These are phyloP conservation scores for Limulus polyphemus DNA, from an alignment of 2,888 invertebrate species.

Conservation along the genomic window DNA sequence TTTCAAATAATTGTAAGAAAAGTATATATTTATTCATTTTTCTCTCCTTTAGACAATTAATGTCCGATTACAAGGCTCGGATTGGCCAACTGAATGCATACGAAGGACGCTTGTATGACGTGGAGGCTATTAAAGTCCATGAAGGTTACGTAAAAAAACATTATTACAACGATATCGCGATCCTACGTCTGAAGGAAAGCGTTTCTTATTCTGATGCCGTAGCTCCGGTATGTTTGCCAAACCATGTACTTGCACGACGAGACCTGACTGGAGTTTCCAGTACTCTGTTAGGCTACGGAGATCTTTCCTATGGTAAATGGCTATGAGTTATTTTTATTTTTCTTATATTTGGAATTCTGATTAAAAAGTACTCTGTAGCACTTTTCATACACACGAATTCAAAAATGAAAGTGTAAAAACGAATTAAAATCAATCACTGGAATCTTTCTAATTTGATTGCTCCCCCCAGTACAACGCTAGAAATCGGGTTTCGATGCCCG, in stretches of 20 bases:
- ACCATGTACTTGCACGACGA: background rate
- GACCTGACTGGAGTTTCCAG: constrained; percentile 6
- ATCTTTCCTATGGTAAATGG: constrained; percentile 10
- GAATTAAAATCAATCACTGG: no score
- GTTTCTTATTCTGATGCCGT: background rate
- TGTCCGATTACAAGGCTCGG: constrained; percentile 3
- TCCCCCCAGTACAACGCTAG: no score
- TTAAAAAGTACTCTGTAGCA: no score
- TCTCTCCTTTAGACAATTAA: no score
- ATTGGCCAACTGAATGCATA: constrained; percentile 13
- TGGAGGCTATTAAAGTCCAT: constrained; percentile 7
- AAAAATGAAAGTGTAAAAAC: no score
- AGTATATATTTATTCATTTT: no score
- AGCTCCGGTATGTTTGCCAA: constrained; percentile 13
- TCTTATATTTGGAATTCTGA: no score
- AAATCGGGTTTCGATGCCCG: no score
- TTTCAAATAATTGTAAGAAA: no score
- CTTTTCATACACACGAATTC: no score
- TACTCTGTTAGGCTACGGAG: constrained; percentile 13
- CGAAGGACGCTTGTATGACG: constrained; percentile 5
- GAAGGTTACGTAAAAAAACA: constrained; percentile 1
- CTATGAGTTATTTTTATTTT: no score
- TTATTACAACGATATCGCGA: constrained; percentile 12
- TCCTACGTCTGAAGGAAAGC: constrained; percentile 6
- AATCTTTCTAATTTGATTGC: no score